These are phyloP conservation scores for Stercorarius parasiticus DNA, from an alignment of 2,113 vertebrate species.

Conservation along the genomic window DNA sequence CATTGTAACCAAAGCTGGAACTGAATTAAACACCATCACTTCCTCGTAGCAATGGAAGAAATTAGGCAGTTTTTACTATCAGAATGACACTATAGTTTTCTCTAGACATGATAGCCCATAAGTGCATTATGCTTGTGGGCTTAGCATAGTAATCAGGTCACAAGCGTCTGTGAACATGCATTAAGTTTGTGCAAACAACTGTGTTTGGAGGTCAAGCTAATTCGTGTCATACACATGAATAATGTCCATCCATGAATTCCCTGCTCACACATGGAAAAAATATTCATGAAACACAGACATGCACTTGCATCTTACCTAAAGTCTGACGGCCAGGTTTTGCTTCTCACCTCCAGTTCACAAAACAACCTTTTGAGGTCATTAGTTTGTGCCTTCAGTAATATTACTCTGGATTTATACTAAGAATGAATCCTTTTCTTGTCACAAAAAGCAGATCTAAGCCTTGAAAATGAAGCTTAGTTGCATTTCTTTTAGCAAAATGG, in stretches of 20 bases:
- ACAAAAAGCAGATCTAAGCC: neutral
- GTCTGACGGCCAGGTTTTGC: neutral
- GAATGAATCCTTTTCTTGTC: neutral
- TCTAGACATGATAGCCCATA: neutral
- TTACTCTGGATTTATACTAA: neutral
- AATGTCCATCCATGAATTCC: neutral
- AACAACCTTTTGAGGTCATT: neutral
- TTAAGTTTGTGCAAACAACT: slow-evolving; percentile 5
- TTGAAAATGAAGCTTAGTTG: neutral
- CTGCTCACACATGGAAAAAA: neutral
- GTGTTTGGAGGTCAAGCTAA: neutral
- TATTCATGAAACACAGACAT: neutral
- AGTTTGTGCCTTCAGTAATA: neutral
- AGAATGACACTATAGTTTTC: neutral
- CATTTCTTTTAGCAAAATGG: neutral
- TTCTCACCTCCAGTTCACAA: neutral
- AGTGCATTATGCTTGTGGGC: neutral
- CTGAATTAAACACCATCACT: fast-evolving
- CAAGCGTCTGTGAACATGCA: neutral
- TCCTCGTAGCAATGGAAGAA: neutral
- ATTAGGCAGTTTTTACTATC: neutral
- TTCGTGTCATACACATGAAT: neutral
- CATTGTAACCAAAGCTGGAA: neutral
- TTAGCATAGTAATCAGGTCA: neutral
- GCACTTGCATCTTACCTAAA: neutral